Percentiles rank a stretch among this genome's conserved stretches.
Conservation (phyloP, 2,113 vertebrate genomes). For the Thinocorus orbignyianus region DNA sequence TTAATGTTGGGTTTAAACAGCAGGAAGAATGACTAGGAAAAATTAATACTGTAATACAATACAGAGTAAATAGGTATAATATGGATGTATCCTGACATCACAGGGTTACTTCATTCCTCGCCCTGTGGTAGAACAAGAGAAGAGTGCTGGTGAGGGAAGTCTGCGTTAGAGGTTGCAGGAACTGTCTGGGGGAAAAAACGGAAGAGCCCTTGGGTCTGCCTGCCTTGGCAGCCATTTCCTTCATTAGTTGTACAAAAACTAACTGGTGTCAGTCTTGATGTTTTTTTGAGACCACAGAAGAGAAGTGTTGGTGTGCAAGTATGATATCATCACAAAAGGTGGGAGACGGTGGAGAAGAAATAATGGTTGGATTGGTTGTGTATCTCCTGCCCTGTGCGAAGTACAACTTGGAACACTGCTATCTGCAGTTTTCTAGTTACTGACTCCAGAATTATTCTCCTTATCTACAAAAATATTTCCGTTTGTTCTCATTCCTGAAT, state of each 20-base stretch:
- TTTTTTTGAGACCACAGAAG: neutral
- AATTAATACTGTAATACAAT: neutral
- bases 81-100: neutral
- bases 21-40: neutral
- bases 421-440: neutral
- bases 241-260: neutral
- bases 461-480: neutral
- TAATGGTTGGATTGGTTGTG: neutral
- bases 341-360: neutral
- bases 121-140: neutral
- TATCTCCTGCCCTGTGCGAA: neutral
- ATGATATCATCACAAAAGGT: neutral
- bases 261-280: neutral
- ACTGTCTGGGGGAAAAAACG: neutral
- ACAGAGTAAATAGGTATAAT: neutral
- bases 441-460: neutral
- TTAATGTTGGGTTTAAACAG: neutral
- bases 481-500: neutral
- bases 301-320: neutral
- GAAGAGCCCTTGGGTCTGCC: neutral
- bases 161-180: neutral
- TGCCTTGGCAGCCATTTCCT: neutral
- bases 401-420: neutral
- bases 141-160: neutral
- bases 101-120: neutral